These are phyloP conservation scores for Bradypodion ventrale DNA, from an alignment of 2,797 vertebrate genomes.

Conservation along the genomic window DNA sequence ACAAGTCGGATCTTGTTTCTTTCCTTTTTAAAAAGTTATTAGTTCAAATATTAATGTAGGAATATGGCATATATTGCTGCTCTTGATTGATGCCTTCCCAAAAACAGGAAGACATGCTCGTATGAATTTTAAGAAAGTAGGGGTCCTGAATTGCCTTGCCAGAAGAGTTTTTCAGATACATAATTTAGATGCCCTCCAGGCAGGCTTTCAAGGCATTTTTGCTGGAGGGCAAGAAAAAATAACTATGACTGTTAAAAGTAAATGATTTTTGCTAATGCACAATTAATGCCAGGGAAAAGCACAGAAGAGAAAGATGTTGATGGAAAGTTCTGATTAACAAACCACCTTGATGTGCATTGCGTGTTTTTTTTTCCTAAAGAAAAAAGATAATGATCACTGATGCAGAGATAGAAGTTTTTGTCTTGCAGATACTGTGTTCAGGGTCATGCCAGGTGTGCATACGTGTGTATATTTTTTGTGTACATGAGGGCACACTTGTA, in stretches of 20 bases:
- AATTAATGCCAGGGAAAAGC: conserved; percentile 96
- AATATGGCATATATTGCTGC: conserved; percentile 95
- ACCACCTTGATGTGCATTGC: conserved; percentile 84
- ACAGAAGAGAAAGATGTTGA: conserved; percentile 89
- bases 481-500: conserved; percentile 49
- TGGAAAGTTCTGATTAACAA: conserved; percentile 93
- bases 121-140: conserved; percentile 96
- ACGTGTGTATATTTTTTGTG: conserved; percentile 38
- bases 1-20: conserved; percentile 94
- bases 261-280: conserved; percentile 99
- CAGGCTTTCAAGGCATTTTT: conserved; percentile 99
- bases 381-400: conserved; percentile 83
- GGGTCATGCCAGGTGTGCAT: conserved; percentile 68
- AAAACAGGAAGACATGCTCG: conserved; percentile 96
- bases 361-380: conserved; percentile 80
- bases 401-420: conserved; percentile 82
- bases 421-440: conserved; percentile 83
- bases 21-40: conserved; percentile 96
- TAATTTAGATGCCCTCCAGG: conserved; percentile 99
- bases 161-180: conserved; percentile 99
- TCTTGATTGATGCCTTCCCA: conserved; percentile 98
- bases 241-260: conserved; percentile 99
- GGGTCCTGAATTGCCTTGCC: conserved; percentile 94
- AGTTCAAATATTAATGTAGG: conserved; percentile 99
- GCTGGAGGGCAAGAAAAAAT: conserved; percentile 99